Percentiles rank a stretch among this genome's conserved stretches.
Evolutionary conservation across 1,140 invertebrate species (phyloP).

Genomic region (Megathymus violae): DNA sequence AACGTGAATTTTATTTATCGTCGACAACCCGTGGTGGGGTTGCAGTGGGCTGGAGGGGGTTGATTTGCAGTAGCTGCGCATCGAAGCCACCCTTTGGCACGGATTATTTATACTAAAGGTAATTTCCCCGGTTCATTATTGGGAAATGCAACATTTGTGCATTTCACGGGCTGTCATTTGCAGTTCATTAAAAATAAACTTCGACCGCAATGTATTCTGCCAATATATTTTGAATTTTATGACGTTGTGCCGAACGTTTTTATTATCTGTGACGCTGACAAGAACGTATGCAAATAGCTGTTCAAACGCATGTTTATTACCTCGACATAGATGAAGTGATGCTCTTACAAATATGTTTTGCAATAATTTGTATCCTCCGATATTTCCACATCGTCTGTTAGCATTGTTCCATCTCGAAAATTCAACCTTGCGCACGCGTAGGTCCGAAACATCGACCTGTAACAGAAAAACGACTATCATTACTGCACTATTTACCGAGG

Average conservation of each 20-base stretch:
- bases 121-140: conserved; percentile 82
- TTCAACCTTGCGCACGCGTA: conserved; percentile 6
- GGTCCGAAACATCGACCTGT: conserved; percentile 31
- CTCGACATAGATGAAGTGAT: background rate
- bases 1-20: conserved; percentile 84
- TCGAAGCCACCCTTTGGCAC: conserved; percentile 80
- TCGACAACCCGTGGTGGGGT: conserved; percentile 75
- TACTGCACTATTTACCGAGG: conserved; percentile 22
- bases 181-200: conserved; percentile 77
- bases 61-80: conserved; percentile 80
- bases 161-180: conserved; percentile 75
- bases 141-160: conserved; percentile 80
- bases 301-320: conserved; percentile 10
- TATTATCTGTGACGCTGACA: conserved; percentile 29
- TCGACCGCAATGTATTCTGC: conserved; percentile 43
- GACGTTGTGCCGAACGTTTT: conserved; percentile 22
- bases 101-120: conserved; percentile 83
- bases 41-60: conserved; percentile 54
- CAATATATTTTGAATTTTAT: conserved; percentile 30
- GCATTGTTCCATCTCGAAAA: background rate
- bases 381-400: background rate
- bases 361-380: background rate
- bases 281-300: conserved; percentile 18
- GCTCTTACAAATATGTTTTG: background rate
- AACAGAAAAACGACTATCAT: conserved; percentile 46